Conservation (phyloP, 2,888 invertebrate genomes). For the Hymenopus coronatus region DNA sequence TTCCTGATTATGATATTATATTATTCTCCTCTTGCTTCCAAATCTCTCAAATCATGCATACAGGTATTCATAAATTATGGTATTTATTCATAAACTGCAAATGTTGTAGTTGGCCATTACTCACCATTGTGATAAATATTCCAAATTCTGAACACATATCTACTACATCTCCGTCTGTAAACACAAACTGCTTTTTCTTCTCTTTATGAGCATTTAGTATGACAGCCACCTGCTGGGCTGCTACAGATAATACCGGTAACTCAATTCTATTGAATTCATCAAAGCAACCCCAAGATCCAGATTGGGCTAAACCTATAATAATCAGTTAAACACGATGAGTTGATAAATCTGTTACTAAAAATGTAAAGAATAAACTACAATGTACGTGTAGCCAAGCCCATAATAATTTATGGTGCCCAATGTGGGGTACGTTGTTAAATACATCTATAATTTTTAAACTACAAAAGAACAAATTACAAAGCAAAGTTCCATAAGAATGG, state of each 20-base stretch:
- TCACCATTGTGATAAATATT: conserved; percentile 95
- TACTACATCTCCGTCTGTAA: conserved; percentile 91
- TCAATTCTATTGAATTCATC: conserved; percentile 97
- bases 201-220: conserved; percentile 91
- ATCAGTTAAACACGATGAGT: neutral
- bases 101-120: neutral
- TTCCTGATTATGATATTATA: too few relatives aligned
- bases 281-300: conserved; percentile 97
- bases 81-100: neutral
- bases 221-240: conserved; percentile 95
- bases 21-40: too few relatives aligned
- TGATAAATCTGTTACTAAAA: too few relatives aligned
- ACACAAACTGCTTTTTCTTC: conserved; percentile 84
- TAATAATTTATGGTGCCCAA: too few relatives aligned
- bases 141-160: conserved; percentile 95
- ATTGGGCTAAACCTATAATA: conserved; percentile 73
- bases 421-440: too few relatives aligned
- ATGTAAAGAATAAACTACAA: too few relatives aligned
- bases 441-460: too few relatives aligned
- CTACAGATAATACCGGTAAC: conserved; percentile 89
- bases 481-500: too few relatives aligned
- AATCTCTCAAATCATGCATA: too few relatives aligned
- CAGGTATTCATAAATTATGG: too few relatives aligned
- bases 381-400: too few relatives aligned
- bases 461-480: too few relatives aligned